Percentiles rank a stretch among this genome's conserved stretches.
Conservation (phyloP, 2,888 invertebrate species). For the Apantesis nais region DNA sequence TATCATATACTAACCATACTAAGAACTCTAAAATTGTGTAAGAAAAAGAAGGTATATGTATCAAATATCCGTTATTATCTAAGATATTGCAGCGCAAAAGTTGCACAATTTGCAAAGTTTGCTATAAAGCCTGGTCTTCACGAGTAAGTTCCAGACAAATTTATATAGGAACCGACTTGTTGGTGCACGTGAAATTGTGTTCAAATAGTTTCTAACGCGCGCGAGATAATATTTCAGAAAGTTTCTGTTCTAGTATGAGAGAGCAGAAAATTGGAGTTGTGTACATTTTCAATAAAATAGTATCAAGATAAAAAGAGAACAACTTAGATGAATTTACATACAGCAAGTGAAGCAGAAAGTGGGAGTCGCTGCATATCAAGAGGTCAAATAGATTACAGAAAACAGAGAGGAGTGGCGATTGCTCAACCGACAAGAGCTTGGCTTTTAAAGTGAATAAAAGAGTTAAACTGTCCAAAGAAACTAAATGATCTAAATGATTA, state of each 20-base stretch:
- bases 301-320: no score
- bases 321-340: no score
- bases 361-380: no score
- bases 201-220: constrained; percentile 22
- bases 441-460: no score
- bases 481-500: no score
- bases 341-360: no score
- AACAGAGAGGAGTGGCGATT: no score
- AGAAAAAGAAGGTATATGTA: constrained; percentile 17
- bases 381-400: no score
- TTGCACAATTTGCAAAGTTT: constrained; percentile 41
- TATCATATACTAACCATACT: constrained; percentile 27
- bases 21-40: constrained; percentile 9
- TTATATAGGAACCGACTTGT: constrained; percentile 12
- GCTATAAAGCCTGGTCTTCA: constrained; percentile 29
- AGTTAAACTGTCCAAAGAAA: no score
- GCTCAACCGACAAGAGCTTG: no score
- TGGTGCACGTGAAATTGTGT: constrained; percentile 5
- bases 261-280: no score
- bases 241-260: constrained; percentile 6
- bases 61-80: constrained; percentile 23
- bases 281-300: no score
- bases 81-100: constrained; percentile 35
- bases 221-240: constrained; percentile 6
- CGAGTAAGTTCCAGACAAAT: constrained; percentile 16